phyloP scores from a whole-genome alignment of 30 jellyfish, hydroid and myxozoan genomes.

The Hydra vulgaris region DNA sequence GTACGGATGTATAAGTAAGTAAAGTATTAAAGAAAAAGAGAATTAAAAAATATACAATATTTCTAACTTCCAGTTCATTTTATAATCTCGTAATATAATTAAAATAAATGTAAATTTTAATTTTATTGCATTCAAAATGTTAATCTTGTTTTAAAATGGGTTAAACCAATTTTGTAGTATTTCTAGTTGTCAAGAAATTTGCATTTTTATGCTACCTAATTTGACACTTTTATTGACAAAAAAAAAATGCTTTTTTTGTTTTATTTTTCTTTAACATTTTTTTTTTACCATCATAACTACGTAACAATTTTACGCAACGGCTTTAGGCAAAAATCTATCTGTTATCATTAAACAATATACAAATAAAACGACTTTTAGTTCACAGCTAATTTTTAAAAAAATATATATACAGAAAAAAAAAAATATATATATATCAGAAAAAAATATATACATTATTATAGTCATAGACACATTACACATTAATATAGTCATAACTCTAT shows the following conservation, averaged over 20 bases:
- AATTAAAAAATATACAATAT: no score
- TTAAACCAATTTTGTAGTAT: neutral
- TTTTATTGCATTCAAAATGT: neutral
- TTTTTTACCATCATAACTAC: neutral
- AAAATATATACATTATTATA: neutral
- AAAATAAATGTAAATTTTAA: neutral
- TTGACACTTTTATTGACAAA: no score
- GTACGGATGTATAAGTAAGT: no score
- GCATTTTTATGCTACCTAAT: neutral
- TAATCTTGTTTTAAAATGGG: neutral
- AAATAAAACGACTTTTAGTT: neutral
- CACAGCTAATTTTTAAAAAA: neutral
- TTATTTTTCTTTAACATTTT: neutral
- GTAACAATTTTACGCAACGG: neutral
- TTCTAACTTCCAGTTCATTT: neutral
- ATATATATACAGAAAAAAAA: neutral
- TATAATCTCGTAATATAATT: neutral
- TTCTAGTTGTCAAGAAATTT: neutral
- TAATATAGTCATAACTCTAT: neutral
- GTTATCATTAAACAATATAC: neutral
- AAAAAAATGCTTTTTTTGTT: no score
- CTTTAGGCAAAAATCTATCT: neutral
- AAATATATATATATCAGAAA: neutral
- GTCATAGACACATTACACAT: neutral
- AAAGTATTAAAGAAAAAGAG: no score